Base-by-base conservation (phyloP, 2,797 vertebrate genomes). In the Choloepus didactylus region DNA sequence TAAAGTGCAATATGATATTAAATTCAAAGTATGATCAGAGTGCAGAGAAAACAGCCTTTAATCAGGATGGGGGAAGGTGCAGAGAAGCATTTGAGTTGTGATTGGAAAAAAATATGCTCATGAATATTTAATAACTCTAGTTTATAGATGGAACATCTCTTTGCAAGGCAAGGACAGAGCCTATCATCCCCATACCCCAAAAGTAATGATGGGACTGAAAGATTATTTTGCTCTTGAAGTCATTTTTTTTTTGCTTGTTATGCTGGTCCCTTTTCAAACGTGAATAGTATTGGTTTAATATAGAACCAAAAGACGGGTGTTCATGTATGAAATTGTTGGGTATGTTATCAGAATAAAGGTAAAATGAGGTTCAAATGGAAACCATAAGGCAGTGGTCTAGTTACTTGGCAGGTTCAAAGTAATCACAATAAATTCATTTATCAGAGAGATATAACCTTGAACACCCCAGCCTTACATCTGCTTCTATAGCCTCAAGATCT, bases 321-420 rank as follows among this genome's bases (percentile, higher is more conserved):
- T 25, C 10, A 2, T 38, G 3, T 81, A 59, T 92, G 44, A 77
- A 72, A 72, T 93, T 84, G 35, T 67, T 64, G 21, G 31, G 5
- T 54, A 75, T 29, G 83, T 35, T 38, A 75, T 93, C 16, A 84
- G 29, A 83, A 91, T 67, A 92, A 84, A 80, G 41, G 27, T 25
- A 92, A 90, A 96, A 84, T 29, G 51, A 79, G 18, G 27, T 87
- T 44, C 25, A 49, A 93, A 70, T 81, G 56, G 41, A 84, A 69
- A 44, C 64, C 70, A n/a, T 14, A 66, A 9, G 46, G 23, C 21
- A 82, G 9, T 44, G 16, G 11, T 38, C 46, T 86, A 59, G 41
- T 81, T 87, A 76, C 79, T 76, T 51, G n/a, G n/a, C 56, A n/a
- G 21, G 5, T 64, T 60, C 77, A 76, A 31, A 46, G 19, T 73